Conservation (phyloP, 2,888 invertebrate species). For the Dioctria linearis region DNA sequence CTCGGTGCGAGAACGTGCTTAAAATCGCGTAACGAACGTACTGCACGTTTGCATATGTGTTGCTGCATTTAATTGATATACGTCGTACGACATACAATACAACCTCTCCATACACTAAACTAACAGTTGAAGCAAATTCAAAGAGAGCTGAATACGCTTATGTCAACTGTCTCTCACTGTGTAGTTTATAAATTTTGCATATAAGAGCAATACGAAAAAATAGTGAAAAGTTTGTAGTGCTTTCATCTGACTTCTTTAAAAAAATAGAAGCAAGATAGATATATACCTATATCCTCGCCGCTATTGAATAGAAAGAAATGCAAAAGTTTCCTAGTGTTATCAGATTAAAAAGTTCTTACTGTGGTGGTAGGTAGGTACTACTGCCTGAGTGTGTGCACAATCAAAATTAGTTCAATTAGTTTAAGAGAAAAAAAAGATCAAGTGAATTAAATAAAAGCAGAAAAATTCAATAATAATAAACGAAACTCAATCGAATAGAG, state of each 20-base stretch:
- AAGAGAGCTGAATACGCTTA: too few species aligned
- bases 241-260: not conserved
- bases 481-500: conserved; percentile 27
- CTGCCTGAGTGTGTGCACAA: conserved; percentile 43
- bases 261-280: not conserved
- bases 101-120: not conserved
- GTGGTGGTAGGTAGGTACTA: too few species aligned
- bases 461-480: conserved; percentile 51
- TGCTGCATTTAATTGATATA: conserved; percentile 28
- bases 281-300: not conserved
- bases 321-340: conserved; percentile 22
- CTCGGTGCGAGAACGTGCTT: conserved; percentile 6
- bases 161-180: not conserved
- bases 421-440: conserved; percentile 6
- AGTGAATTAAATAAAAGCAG: conserved; percentile 31
- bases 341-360: conserved; percentile 7
- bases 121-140: too few species aligned
- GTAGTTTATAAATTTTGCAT: conserved; percentile 33
- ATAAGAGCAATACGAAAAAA: not conserved
- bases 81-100: not conserved
- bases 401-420: conserved; percentile 55
- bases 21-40: not conserved
- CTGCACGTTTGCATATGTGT: conserved; percentile 38
- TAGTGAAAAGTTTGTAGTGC: not conserved
- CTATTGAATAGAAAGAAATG: not conserved